Conservation (phyloP, 2,797 vertebrate species). For the Sebastes kiyomatsui region DNA sequence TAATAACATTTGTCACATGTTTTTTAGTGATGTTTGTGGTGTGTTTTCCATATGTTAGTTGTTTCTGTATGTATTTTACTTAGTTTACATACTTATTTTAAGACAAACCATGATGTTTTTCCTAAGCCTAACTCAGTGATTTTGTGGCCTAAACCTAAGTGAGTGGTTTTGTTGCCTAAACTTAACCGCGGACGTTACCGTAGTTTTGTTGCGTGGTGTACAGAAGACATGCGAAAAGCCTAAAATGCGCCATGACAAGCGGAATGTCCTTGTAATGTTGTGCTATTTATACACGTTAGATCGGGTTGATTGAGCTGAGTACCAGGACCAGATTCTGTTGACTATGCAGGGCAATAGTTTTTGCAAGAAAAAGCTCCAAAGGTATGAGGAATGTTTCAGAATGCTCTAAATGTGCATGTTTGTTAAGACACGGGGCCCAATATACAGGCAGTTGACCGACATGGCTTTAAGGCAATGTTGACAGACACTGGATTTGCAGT, state of each 20-base stretch:
- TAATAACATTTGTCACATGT: no score
- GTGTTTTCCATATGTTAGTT: not conserved
- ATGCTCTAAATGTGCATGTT: constrained; percentile 9
- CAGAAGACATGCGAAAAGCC: not conserved
- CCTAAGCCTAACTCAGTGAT: no score
- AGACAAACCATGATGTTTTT: not conserved
- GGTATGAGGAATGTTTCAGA: constrained; percentile 43
- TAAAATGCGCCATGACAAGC: not conserved
- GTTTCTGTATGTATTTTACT: not conserved
- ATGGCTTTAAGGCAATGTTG: constrained; percentile 46
- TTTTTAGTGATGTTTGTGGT: not conserved
- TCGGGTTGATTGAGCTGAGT: not conserved
- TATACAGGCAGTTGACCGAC: constrained; percentile 20
- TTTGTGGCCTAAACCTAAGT: no score
- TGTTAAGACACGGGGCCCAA: constrained; percentile 9
- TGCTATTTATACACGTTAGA: not conserved
- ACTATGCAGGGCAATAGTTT: not conserved
- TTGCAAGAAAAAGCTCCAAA: not conserved
- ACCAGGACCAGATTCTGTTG: not conserved
- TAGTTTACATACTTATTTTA: not conserved
- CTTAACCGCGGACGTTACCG: no score
- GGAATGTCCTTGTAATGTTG: not conserved
- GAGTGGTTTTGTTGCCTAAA: no score
- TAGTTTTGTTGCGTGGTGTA: no score
- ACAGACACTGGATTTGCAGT: constrained; percentile 11